Conservation (phyloP, 2,888 invertebrate species). For the Limnephilus marmoratus region DNA sequence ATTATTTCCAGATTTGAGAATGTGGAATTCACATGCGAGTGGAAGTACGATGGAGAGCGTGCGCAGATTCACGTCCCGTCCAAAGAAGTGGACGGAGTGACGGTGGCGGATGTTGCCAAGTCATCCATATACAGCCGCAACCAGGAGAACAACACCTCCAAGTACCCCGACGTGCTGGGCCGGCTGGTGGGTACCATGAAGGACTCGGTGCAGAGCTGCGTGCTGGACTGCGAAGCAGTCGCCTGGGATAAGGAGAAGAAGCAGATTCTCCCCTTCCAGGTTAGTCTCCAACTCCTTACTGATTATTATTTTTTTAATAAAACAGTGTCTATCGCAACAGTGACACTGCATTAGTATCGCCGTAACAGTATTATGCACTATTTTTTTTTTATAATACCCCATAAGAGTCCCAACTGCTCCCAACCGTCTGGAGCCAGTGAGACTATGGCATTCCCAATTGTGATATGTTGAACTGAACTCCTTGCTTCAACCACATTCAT, state of each 20-base stretch:
- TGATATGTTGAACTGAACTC: no score
- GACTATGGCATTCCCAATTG: no score
- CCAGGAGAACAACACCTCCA: constrained; percentile 95
- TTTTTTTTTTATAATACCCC: no score
- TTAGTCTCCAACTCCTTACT: constrained; percentile 62
- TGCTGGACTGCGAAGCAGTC: constrained; percentile 97
- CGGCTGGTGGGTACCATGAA: constrained; percentile 80
- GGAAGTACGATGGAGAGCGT: constrained; percentile 99
- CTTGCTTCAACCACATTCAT: no score
- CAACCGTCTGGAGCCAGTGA: no score
- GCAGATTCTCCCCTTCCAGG: constrained; percentile 96
- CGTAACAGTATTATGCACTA: no score
- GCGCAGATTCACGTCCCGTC: constrained; percentile 86
- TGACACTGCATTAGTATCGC: no score
- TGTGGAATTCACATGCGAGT: constrained; percentile 96
- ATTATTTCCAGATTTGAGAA: constrained; percentile 81
- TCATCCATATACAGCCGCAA: constrained; percentile 95
- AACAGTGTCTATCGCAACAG: no score
- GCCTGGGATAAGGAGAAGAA: constrained; percentile 94
- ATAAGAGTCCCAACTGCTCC: no score
- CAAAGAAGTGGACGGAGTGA: constrained; percentile 37
- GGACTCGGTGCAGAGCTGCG: constrained; percentile 84
- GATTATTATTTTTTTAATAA: no score
- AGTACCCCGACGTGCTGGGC: constrained; percentile 96
- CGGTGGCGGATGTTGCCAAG: constrained; percentile 75